Conservation (phyloP, 2,113 vertebrate species). For the Pedetes capensis region DNA sequence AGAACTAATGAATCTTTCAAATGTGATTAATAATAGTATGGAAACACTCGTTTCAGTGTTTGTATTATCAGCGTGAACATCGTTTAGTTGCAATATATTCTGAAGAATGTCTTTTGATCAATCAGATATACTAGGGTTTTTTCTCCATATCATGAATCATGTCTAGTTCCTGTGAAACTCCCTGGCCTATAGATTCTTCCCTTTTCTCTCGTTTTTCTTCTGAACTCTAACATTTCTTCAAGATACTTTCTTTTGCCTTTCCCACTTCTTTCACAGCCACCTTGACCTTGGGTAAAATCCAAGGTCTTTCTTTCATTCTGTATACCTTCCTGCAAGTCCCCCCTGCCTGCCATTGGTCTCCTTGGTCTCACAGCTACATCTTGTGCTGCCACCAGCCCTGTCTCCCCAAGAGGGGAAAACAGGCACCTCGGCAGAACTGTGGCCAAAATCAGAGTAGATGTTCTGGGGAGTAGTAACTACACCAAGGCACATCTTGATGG, state of each 20-base stretch:
- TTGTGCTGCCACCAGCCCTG: neutral
- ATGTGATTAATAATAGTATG: conserved; percentile 66
- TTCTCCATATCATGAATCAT: neutral
- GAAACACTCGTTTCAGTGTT: conserved; percentile 75
- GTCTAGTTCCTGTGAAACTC: conserved; percentile 44
- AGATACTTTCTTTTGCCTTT: neutral
- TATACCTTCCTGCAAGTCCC: neutral
- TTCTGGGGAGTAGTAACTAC: neutral
- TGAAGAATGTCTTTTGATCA: conserved; percentile 51
- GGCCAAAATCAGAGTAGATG: conserved; percentile 17
- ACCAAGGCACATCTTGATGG: neutral
- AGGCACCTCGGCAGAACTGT: conserved; percentile 8
- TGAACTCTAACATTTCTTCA: neutral
- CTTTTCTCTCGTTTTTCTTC: conserved; percentile 14
- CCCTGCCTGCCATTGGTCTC: neutral
- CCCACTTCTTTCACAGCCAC: conserved; percentile 7
- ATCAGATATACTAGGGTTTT: conserved; percentile 46
- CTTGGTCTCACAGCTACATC: neutral
- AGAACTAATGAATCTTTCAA: conserved; percentile 76
- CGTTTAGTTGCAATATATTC: conserved; percentile 56
- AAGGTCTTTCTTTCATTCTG: neutral
- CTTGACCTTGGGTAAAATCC: conserved; percentile 17
- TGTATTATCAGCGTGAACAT: conserved; percentile 72
- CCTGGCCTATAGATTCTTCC: conserved; percentile 8
- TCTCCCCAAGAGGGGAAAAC: neutral